A percentile compares a stretch with the other conserved stretches of the same genome.
Evolutionary conservation across 2,888 invertebrate species (phyloP).

Genomic region (Lymantria dispar): DNA sequence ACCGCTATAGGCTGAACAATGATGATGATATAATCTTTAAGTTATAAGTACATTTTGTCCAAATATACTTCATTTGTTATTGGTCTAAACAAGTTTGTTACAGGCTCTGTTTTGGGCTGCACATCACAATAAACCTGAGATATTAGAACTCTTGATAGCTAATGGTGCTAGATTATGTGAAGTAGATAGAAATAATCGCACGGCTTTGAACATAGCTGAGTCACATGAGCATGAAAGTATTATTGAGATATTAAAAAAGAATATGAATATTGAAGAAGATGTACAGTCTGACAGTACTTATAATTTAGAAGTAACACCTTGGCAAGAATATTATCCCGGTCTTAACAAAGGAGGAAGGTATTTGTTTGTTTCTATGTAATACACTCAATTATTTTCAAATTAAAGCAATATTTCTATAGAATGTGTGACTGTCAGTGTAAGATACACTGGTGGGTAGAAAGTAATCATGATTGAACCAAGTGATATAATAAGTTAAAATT

Average conservation of each 20-base stretch:
- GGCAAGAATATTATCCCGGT: constrained; percentile 80
- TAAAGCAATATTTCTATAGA: too few species aligned
- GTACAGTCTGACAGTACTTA: constrained; percentile 32
- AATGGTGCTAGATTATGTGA: constrained; percentile 74
- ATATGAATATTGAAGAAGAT: constrained; percentile 46
- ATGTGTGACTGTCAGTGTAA: too few species aligned
- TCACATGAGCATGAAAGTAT: constrained; percentile 76
- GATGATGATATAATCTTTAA: too few species aligned
- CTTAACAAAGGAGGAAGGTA: constrained; percentile 58
- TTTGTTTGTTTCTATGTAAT: neutral
- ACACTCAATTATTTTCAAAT: neutral
- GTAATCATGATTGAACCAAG: too few species aligned
- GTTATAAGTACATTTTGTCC: too few species aligned
- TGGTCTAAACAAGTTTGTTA: neutral
- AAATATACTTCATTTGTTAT: too few species aligned
- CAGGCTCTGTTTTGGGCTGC: constrained; percentile 86
- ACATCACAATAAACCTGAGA: constrained; percentile 77
- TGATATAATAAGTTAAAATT: too few species aligned
- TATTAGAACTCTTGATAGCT: constrained; percentile 78
- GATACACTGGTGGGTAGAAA: too few species aligned
- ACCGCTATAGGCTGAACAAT: too few species aligned
- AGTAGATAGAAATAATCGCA: constrained; percentile 74
- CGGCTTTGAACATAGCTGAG: constrained; percentile 78
- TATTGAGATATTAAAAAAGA: constrained; percentile 61
- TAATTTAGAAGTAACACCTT: constrained; percentile 44